Conservation (phyloP, 2,797 vertebrate species). For the Crax fasciolata region DNA sequence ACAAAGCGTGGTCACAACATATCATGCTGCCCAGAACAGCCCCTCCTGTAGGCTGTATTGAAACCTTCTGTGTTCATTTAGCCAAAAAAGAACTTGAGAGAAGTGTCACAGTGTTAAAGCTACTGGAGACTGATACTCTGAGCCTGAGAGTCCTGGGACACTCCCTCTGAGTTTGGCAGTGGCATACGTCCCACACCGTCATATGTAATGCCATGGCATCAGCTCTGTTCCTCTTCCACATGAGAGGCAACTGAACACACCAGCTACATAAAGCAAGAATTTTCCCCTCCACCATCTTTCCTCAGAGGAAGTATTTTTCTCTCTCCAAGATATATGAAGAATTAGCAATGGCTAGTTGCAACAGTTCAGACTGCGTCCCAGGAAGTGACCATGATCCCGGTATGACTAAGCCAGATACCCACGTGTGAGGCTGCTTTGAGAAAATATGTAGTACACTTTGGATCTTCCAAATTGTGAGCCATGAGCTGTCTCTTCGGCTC, state of each 20-base stretch:
- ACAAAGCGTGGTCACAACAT: accelerated
- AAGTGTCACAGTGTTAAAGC: neutral
- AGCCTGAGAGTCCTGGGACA: neutral
- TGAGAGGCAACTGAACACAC: neutral
- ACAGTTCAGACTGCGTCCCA: neutral
- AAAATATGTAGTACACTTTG: neutral
- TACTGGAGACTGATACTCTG: neutral
- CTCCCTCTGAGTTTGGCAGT: neutral
- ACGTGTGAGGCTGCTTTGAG: neutral
- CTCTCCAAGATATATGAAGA: neutral
- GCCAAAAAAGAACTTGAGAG: neutral
- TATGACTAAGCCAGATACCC: neutral
- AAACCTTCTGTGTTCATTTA: neutral
- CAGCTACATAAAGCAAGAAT: neutral
- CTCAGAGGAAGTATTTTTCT: neutral
- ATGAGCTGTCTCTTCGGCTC: neutral
- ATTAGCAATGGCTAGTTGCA: neutral
- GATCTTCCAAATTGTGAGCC: neutral
- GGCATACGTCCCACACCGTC: accelerated
- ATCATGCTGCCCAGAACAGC: neutral
- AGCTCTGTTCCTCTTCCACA: neutral
- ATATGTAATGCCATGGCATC: neutral
- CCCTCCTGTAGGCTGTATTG: neutral
- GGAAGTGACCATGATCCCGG: neutral
- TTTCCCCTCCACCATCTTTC: neutral